Percentiles rank a stretch among this genome's conserved stretches.
Evolutionary conservation across 92 coral and sea anemone genomes (phyloP).

Genomic region (Palythoa caribaeorum): DNA sequence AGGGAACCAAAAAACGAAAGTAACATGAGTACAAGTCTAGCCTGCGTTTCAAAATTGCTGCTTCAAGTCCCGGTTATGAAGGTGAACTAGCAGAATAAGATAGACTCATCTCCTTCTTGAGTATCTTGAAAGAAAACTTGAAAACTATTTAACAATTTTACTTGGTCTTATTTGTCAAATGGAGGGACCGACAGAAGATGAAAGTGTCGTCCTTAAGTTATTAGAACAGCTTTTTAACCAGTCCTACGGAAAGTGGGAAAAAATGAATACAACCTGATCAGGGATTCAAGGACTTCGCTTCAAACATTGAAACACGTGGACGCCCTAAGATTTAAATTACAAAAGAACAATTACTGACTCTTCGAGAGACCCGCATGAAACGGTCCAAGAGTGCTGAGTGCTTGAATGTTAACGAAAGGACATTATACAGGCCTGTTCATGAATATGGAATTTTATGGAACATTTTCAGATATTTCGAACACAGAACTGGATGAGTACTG

Average conservation of each 20-base stretch:
- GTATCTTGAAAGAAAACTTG: too few relatives aligned
- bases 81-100: too few relatives aligned
- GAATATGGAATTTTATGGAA: constrained; percentile 60
- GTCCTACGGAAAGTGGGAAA: constrained; percentile 7
- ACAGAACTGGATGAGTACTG: constrained; percentile 10
- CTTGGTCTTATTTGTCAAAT: too few relatives aligned
- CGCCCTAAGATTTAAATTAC: constrained; percentile 58
- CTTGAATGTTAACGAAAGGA: constrained; percentile 72
- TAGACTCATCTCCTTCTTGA: too few relatives aligned
- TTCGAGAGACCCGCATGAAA: constrained; percentile 67
- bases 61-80: too few relatives aligned
- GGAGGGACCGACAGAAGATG: too few relatives aligned
- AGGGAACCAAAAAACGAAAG: too few relatives aligned
- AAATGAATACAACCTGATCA: neutral
- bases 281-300: neutral
- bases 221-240: constrained; percentile 11
- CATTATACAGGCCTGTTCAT: constrained; percentile 58
- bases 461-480: neutral
- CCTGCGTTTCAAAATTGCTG: too few relatives aligned
- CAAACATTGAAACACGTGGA: neutral
- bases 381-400: constrained; percentile 62
- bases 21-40: too few relatives aligned
- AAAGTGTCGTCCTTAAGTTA: too few relatives aligned
- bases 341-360: constrained; percentile 58
- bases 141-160: too few relatives aligned